Conservation (phyloP, 2,888 invertebrate species). For the Sarcophaga carnaria region DNA sequence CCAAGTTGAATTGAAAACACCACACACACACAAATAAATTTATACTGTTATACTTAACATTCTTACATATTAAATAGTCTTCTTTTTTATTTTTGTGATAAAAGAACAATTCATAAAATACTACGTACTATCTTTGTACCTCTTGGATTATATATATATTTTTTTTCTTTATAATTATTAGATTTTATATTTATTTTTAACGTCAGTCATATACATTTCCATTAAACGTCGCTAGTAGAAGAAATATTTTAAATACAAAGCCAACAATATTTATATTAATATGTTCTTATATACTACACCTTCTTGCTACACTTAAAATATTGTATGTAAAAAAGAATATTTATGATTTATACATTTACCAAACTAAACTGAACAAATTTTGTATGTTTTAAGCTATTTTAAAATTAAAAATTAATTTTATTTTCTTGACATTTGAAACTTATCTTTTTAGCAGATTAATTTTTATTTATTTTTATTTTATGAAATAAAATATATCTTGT, state of each 20-base stretch:
- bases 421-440: neutral
- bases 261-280: no score
- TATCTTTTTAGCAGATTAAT: neutral
- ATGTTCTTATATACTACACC: no score
- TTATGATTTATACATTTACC: neutral
- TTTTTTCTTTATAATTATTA: conserved; percentile 10
- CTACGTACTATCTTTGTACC: no score
- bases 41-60: neutral
- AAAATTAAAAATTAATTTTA: neutral
- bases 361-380: no score
- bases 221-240: conserved; percentile 2
- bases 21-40: conserved; percentile 38
- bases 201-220: no score
- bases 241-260: neutral
- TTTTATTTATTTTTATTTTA: conserved; percentile 18
- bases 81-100: conserved; percentile 2
- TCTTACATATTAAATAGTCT: neutral
- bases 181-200: conserved; percentile 1
- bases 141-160: neutral
- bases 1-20: conserved; percentile 66
- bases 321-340: no score
- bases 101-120: no score
- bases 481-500: conserved; percentile 15
- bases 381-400: neutral
- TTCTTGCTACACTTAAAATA: no score